Base-by-base conservation (phyloP, 2,113 vertebrate species). In the Malurus melanocephalus region DNA sequence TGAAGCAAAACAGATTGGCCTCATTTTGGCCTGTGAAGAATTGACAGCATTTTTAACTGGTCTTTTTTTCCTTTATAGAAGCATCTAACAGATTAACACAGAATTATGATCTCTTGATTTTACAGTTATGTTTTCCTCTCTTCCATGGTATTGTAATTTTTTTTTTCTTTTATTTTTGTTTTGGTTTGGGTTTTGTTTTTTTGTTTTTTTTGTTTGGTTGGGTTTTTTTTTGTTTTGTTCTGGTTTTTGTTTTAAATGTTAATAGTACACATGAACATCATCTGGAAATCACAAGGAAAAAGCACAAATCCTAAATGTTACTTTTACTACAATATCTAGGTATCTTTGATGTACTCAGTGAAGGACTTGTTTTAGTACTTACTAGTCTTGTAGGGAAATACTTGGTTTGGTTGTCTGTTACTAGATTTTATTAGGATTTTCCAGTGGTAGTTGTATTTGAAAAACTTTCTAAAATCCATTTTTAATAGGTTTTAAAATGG, bases 111-210 rank as follows among this genome's bases (percentile, higher is more conserved):
- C 55, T 73, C 43, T 52, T 73, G 38, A 56, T 56, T 80, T 75
- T 45, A 43, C 35, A 38, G 14, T 49, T 52, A n/a, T 5, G 3
- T 66, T 76, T 66, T 80, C 30, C 24, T 87, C 28, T 65, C 1
- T 60, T 60, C 26, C 26, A 19, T 43, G 1, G 0, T 64, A 38
- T 4, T 38, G 45, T 2, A 1, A 0, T 45, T 57, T 73, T 33
- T 33, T n/a, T 65, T 55, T 32, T 55, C 21, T 11, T 9, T 46
- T 46, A 7, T 7, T 10, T 46, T 46, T 21, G 45, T 21, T 45
- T 45, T 20, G 45, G 45, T 20, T 20, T 35, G 35, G 35, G 35
- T 35, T 35, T 33, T 33, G 45, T 21, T 33, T 33, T 33, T 45
- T 45, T 10, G 45, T 45, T 17, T 43, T 43, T 43, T 43, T 43